phyloP scores from a whole-genome alignment of 1,140 invertebrate genomes.

The Drosophila santomea region DNA sequence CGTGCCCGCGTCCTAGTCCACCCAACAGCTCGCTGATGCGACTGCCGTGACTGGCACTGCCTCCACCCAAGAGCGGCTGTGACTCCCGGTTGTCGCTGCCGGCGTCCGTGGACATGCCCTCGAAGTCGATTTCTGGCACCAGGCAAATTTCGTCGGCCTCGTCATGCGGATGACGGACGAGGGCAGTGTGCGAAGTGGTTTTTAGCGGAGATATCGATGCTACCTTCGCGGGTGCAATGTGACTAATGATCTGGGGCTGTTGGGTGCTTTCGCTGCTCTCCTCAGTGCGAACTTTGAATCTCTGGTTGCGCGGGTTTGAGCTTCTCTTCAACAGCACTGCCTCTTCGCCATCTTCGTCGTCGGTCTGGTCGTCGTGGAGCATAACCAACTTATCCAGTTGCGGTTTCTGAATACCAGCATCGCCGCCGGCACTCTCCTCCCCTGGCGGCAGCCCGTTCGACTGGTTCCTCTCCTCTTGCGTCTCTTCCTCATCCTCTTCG shows the following conservation, averaged over 20 bases:
- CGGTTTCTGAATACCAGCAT: slow-evolving; percentile 35
- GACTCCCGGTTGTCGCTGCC: slow-evolving; percentile 92
- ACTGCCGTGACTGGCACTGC: slow-evolving; percentile 82
- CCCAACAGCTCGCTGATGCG: slow-evolving; percentile 68
- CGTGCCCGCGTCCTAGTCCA: slow-evolving; percentile 76
- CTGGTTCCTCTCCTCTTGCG: slow-evolving; percentile 15
- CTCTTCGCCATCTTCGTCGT: slow-evolving; percentile 62
- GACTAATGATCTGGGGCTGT: slow-evolving; percentile 55
- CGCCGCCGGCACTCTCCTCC: slow-evolving; percentile 43
- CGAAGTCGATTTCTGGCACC: slow-evolving; percentile 84
- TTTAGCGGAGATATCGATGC: slow-evolving; percentile 56
- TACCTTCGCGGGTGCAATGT: slow-evolving; percentile 50
- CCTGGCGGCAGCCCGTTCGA: slow-evolving; percentile 14
- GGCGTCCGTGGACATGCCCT: slow-evolving; percentile 88
- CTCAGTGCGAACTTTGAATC: slow-evolving; percentile 38
- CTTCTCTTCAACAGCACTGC: slow-evolving; percentile 53
- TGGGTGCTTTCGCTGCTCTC: slow-evolving; percentile 50
- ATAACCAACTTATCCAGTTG: slow-evolving; percentile 48
- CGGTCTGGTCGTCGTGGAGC: slow-evolving; percentile 37
- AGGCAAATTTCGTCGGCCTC: slow-evolving; percentile 79
- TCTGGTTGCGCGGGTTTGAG: slow-evolving; percentile 47
- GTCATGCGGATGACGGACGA: slow-evolving; percentile 61
- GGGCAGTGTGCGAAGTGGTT: slow-evolving; percentile 45
- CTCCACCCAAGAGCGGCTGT: slow-evolving; percentile 93
- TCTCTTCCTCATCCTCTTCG: slow-evolving; percentile 51